Percentiles rank a stretch among this genome's conserved stretches.
phyloP scores from a whole-genome alignment of 1,140 invertebrate genomes.

The Phenacoccus solenopsis region DNA sequence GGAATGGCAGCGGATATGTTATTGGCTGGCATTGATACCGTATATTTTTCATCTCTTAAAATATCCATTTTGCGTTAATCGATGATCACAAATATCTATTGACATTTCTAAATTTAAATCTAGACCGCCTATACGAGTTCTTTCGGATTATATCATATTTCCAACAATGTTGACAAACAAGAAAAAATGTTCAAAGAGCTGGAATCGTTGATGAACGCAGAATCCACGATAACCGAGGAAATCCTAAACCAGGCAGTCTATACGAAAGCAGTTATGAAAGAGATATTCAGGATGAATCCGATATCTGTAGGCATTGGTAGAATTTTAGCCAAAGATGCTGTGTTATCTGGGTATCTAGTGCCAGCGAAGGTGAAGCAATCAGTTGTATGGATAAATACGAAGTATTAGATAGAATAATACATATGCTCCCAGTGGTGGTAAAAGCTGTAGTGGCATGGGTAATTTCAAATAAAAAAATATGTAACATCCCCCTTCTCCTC shows the following conservation, averaged over 20 bases:
- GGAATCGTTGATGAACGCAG: conserved; percentile 35
- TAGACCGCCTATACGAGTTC: conserved; percentile 68
- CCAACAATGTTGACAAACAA: conserved; percentile 57
- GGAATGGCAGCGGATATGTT: conserved; percentile 72
- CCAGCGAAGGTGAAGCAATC: conserved; percentile 50
- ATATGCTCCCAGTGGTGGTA: too few relatives aligned
- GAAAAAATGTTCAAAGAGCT: conserved; percentile 55
- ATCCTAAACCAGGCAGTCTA: conserved; percentile 50
- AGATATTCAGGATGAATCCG: conserved; percentile 69
- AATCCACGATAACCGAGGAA: conserved; percentile 41
- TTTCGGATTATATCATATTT: conserved; percentile 70
- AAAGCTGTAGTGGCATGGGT: too few relatives aligned
- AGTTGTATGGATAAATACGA: too few relatives aligned
- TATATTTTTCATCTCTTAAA: too few relatives aligned
- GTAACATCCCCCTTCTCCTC: too few relatives aligned
- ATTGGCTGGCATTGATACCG: conserved; percentile 75
- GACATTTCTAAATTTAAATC: too few relatives aligned
- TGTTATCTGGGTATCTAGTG: conserved; percentile 68
- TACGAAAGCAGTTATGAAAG: conserved; percentile 67
- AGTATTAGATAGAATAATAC: too few relatives aligned
- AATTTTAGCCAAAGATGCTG: conserved; percentile 55
- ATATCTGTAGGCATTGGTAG: conserved; percentile 69
- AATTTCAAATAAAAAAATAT: too few relatives aligned
- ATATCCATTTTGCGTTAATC: too few relatives aligned
- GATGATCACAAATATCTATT: too few relatives aligned